These are phyloP conservation scores for Varecia variegata DNA, from an alignment of 2,797 vertebrate species.

Conservation along the genomic window DNA sequence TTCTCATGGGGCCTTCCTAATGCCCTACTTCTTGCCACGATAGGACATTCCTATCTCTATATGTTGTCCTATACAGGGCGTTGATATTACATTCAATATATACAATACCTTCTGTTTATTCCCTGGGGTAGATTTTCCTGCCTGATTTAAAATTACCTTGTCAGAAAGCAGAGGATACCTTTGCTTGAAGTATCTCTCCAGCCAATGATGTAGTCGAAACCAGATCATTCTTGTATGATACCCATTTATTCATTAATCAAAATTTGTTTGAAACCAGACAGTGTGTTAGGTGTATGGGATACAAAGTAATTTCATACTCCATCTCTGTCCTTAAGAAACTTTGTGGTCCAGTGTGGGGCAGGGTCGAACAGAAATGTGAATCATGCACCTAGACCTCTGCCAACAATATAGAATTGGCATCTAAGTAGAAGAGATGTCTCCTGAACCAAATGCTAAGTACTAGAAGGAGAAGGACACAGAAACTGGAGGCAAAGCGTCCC, in stretches of 20 bases:
- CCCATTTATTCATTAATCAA: background rate
- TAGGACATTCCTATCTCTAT: background rate
- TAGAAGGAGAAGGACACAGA: background rate
- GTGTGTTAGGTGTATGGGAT: background rate
- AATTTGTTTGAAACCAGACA: background rate
- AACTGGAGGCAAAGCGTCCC: background rate
- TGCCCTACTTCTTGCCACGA: background rate
- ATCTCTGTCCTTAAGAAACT: background rate
- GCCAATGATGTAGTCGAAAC: background rate
- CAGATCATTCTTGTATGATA: background rate
- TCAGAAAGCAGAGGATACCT: background rate
- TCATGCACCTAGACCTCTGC: background rate
- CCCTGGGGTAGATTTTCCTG: background rate
- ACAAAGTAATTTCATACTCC: background rate
- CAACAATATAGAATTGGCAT: accelerated
- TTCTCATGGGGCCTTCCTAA: background rate
- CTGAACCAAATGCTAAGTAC: background rate
- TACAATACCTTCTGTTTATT: background rate
- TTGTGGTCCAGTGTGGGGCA: background rate
- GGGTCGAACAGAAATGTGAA: background rate
- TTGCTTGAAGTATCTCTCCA: background rate
- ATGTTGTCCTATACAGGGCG: background rate
- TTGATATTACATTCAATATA: background rate
- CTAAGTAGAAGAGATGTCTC: background rate
- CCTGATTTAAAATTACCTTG: background rate